Evolutionary conservation across 2,113 vertebrate species (phyloP).

Genomic region (Cranoglanis bouderius): DNA sequence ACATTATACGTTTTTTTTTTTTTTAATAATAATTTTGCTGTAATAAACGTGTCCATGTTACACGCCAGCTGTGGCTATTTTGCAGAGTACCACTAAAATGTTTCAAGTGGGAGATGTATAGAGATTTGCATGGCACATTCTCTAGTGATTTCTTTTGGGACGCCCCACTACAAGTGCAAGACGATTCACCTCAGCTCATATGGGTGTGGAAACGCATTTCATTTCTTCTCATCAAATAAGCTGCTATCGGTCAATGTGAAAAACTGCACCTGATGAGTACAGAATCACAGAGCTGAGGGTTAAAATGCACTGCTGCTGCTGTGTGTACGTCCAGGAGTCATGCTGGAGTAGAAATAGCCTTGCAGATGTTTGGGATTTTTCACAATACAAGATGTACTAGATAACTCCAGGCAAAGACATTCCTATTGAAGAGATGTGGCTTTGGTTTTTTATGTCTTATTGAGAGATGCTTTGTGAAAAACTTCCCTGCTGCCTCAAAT

Average conservation of each 20-base stretch:
- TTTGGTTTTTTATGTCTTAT: background rate
- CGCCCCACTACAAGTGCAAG: constrained; percentile 8
- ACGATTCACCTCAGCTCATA: background rate
- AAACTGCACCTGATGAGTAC: constrained; percentile 10
- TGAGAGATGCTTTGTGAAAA: background rate
- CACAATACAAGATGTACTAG: background rate
- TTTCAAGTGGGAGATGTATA: constrained; percentile 2
- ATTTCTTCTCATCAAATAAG: constrained; percentile 10
- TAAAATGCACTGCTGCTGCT: constrained; percentile 11
- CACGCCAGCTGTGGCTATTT: constrained; percentile 82
- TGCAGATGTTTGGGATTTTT: background rate
- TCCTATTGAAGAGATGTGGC: background rate
- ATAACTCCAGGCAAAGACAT: background rate
- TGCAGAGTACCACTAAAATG: constrained; percentile 81
- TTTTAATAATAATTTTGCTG: constrained; percentile 70
- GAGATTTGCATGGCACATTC: constrained; percentile 33
- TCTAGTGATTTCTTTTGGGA: constrained; percentile 6
- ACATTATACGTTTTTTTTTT: constrained; percentile 40
- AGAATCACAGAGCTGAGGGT: background rate
- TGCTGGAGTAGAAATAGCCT: background rate
- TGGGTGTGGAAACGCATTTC: background rate
- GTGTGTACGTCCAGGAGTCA: background rate
- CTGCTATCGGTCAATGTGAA: constrained; percentile 46
- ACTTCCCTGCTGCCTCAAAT: background rate
- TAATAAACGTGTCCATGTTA: constrained; percentile 77